phyloP scores from a whole-genome alignment of 2,797 vertebrate species.

The Antrozous pallidus region DNA sequence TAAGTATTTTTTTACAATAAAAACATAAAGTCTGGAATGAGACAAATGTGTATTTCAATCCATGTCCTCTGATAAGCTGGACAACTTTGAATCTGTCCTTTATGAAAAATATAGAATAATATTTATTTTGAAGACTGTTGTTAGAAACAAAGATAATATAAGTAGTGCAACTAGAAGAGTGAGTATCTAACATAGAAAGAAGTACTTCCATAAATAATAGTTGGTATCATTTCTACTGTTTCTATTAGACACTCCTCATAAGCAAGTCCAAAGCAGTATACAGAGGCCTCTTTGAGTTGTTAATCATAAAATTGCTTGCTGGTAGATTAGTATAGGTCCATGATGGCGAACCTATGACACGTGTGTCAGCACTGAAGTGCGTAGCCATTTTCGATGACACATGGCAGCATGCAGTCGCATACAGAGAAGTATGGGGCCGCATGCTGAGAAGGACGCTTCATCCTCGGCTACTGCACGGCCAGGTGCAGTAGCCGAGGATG shows the following conservation, averaged over 20 bases:
- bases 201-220: not conserved
- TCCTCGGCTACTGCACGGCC: too few species aligned
- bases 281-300: not conserved
- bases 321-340: too few species aligned
- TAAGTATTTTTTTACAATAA: not conserved
- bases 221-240: not conserved
- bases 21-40: not conserved
- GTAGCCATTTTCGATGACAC: too few species aligned
- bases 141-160: not conserved
- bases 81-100: not conserved
- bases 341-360: too few species aligned
- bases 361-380: too few species aligned
- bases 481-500: too few species aligned
- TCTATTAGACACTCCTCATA: not conserved
- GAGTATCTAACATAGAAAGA: not conserved
- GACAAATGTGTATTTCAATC: not conserved
- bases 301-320: not conserved
- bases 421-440: too few species aligned
- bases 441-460: too few species aligned
- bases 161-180: not conserved
- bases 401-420: too few species aligned
- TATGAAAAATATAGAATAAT: not conserved
- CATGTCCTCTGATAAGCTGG: not conserved
- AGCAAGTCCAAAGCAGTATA: not conserved
- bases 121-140: not conserved